Base-by-base conservation (phyloP, 2,888 invertebrate genomes). In the Volucella bombylans region DNA sequence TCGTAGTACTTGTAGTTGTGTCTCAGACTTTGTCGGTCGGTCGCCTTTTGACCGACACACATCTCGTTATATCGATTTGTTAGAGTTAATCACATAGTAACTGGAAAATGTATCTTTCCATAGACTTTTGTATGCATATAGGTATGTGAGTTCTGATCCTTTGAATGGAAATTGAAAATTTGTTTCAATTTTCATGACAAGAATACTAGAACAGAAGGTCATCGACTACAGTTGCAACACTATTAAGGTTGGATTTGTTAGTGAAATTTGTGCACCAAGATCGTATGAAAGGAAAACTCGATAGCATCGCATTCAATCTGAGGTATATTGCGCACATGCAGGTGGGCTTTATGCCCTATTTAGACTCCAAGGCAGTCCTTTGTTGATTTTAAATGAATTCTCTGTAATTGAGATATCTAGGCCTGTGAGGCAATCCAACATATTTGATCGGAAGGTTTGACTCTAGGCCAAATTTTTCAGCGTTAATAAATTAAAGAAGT, bases 21-120 rank as follows among this genome's bases (percentile, higher is more conserved):
- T 15, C 12, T 57, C n/a, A 10, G 39, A 54, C 52, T 15, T 12
- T 31, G 59, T 54, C 23, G 18, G 23, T 11, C 39, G 15, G 38
- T 47, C 39, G 62, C 59, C 64, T 39, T 64, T 39, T 68, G 50
- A 50, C 0, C 11, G 65, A 12, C 10, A 10, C 10, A 10, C 54
- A 14, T 65, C 39, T 38, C 10, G 67, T 65, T 80, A 59, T 76
- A 43, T 62, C 80, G 69, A 80, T 79, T 71, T 85, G 80, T 79
- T 76, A 71, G 50, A 76, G 55, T 80, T 79, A 80, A 85, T 85
- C 65, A 62, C 71, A 80, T 80, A 85, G 80, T 76, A 78, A 72
- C 80, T 69, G 78, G 68, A 12, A 71, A 76, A 80, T 71, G 61
- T 59, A 45, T 76, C 64, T 67, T 76, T 62, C 59, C 61, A 71